Percentiles rank a stretch among this genome's conserved stretches.
These are phyloP conservation scores for Scyliorhinus canicula DNA, from an alignment of 2,797 vertebrate genomes.

Conservation along the genomic window DNA sequence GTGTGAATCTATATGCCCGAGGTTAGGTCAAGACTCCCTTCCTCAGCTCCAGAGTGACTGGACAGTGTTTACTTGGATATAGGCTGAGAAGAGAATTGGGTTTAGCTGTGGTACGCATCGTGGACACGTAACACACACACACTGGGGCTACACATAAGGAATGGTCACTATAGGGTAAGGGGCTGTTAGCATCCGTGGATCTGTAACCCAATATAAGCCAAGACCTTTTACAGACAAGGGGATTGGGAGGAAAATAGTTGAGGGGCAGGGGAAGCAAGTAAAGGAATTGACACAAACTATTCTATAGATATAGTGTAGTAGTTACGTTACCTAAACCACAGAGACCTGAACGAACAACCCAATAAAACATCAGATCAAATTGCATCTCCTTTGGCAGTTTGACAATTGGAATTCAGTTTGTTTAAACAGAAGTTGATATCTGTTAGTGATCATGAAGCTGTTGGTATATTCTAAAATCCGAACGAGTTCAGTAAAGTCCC, in stretches of 20 bases:
- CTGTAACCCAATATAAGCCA: neutral
- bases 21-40: neutral
- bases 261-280: neutral
- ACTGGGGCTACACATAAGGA: neutral
- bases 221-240: neutral
- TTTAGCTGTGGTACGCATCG: neutral
- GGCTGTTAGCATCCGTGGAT: neutral
- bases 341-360: neutral
- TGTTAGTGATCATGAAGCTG: neutral
- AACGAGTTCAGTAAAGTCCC: neutral
- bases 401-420: neutral
- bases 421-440: neutral
- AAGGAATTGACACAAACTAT: neutral
- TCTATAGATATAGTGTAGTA: neutral
- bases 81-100: neutral
- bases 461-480: neutral
- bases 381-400: neutral
- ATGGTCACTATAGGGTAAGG: neutral
- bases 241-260: neutral
- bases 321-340: neutral
- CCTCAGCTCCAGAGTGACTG: neutral
- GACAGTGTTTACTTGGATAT: neutral
- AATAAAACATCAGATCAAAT: neutral
- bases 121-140: neutral
- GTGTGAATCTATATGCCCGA: neutral